phyloP scores from a whole-genome alignment of 1,140 invertebrate genomes.

The Cephus cinctus region DNA sequence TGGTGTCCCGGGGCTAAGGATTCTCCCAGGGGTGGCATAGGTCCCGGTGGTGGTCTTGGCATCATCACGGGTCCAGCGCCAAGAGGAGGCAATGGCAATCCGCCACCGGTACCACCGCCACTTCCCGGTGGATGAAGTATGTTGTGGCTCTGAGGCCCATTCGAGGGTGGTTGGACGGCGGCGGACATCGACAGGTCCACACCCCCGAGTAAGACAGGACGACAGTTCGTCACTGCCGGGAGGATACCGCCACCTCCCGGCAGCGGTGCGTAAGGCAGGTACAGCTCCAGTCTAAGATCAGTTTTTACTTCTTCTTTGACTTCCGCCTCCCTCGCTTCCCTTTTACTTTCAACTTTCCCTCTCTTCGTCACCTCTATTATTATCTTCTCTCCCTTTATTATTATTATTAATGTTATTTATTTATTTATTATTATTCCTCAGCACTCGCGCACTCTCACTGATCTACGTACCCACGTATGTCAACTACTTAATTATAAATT shows the following conservation, averaged over 20 bases:
- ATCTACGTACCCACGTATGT: too few species aligned
- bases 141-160: slow-evolving; percentile 11
- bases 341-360: too few species aligned
- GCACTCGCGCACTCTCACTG: too few species aligned
- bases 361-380: too few species aligned
- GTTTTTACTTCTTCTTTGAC: too few species aligned
- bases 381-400: too few species aligned
- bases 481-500: too few species aligned
- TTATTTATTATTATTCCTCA: too few species aligned
- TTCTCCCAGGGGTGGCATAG: slow-evolving; percentile 52
- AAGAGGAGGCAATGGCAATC: slow-evolving; percentile 52
- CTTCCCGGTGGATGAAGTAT: slow-evolving; percentile 13
- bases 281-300: slow-evolving; percentile 54
- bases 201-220: slow-evolving; percentile 43
- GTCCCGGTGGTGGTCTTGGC: slow-evolving; percentile 49
- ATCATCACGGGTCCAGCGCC: slow-evolving; percentile 53
- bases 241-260: slow-evolving; percentile 52
- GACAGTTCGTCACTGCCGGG: slow-evolving; percentile 47
- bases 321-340: too few species aligned
- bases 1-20: slow-evolving; percentile 38
- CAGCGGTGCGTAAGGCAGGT: slow-evolving; percentile 54
- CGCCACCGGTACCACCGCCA: slow-evolving; percentile 7
- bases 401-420: too few species aligned
- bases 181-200: slow-evolving; percentile 53
- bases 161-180: slow-evolving; percentile 35